Conservation (phyloP, 2,113 vertebrate genomes). For the Urocolius indicus region DNA sequence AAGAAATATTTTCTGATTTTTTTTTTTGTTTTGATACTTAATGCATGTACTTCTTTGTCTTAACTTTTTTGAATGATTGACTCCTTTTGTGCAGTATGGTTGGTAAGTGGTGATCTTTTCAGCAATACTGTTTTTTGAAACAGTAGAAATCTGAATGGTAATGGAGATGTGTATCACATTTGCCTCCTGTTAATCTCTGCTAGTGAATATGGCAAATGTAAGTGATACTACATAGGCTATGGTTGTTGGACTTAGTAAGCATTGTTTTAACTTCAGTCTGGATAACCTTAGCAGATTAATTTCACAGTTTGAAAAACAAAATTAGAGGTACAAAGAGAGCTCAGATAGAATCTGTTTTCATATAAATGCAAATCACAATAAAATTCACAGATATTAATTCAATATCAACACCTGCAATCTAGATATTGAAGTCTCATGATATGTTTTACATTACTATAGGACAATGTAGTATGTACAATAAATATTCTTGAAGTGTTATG, state of each 20-base stretch:
- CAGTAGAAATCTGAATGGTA: slow-evolving; percentile 1
- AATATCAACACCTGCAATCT: background rate
- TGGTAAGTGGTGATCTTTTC: background rate
- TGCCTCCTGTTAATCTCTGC: slow-evolving; percentile 32
- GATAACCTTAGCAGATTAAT: background rate
- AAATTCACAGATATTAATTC: background rate
- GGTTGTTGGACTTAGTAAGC: background rate
- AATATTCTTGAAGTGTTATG: background rate
- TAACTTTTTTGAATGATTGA: background rate
- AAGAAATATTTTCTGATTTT: background rate
- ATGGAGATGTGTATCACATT: slow-evolving; percentile 1
- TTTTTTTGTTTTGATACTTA: background rate
- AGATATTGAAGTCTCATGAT: background rate
- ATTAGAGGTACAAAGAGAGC: background rate
- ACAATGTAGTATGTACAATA: background rate
- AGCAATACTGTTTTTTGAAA: background rate
- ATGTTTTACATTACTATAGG: background rate
- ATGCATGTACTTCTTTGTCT: background rate
- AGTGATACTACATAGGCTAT: background rate
- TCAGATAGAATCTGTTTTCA: background rate
- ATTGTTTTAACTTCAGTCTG: background rate
- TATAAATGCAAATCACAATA: background rate
- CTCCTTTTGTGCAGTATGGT: background rate
- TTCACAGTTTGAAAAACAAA: background rate
- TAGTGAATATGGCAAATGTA: slow-evolving; percentile 9